Evolutionary conservation across 2,888 invertebrate genomes (phyloP), one percentile per base, ranked within the genome.

Genomic region (Meghimatium bilineatum): DNA sequence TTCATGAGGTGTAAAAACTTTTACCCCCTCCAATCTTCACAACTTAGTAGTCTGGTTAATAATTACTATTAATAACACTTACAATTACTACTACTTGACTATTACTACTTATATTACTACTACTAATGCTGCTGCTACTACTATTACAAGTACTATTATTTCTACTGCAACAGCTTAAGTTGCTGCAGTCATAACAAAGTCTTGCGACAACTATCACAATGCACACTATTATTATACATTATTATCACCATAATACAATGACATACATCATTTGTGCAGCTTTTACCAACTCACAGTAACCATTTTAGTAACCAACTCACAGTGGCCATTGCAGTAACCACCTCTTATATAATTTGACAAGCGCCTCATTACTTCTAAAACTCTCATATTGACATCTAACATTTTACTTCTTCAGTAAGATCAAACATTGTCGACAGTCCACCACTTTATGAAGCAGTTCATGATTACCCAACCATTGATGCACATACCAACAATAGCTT

Each of bases 391-490:
- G 20, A 20, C 2, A 23, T 56, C 56, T 20, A 20, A 23, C 17
- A 6, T 32, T 66, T 56, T 12, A 34, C n/a, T 10, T 66, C 20
- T 29, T 2, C 75, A 82, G 82, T 82, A 29, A 36, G 82, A 26
- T 82, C 82, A 23, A 66, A 82, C n/a, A 44, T 92, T 80, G 89
- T 93, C 0, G 93, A 93, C 86, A 92, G 92, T 34, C 94, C 93
- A 10, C 89, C 92, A 0, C 87, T 91, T 17, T 93, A 91, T 85
- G 92, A 90, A 63, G 91, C 92, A 12, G 91, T 89, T 10, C 92
- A 93, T 81, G 89, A 88, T 26, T 94, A 93, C 88, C 90, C 92
- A 36, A 93, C 93, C 3, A 82, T 92, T 67, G 92, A 93, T 17
- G 91, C 92, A 0, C 90, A 91, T 80, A 91, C 87, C 85, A 94